phyloP scores from a whole-genome alignment of 2,797 vertebrate species.

The Coranthus polyacanthus region DNA sequence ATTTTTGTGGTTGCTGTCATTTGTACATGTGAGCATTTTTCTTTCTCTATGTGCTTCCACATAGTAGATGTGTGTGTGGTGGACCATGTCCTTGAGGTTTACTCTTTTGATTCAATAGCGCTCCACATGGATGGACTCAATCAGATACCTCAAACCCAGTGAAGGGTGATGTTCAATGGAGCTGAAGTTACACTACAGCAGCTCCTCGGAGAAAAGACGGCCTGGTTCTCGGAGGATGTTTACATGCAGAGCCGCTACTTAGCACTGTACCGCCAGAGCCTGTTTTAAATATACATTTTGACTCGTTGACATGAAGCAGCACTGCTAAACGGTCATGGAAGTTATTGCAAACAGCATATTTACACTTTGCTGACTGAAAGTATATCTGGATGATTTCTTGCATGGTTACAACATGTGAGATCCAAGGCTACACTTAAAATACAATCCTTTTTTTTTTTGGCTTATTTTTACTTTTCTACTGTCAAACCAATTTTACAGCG shows the following conservation, averaged over 20 bases:
- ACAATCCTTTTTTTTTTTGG: constrained; percentile 11
- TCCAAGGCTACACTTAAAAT: constrained; percentile 29
- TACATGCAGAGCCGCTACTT: constrained; percentile 54
- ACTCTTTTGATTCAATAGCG: constrained; percentile 84
- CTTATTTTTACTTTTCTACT: constrained; percentile 7
- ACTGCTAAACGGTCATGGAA: constrained; percentile 17
- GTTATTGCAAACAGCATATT: constrained; percentile 19
- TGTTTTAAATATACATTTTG: constrained; percentile 15
- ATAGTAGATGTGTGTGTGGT: constrained; percentile 80
- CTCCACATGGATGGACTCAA: constrained; percentile 86
- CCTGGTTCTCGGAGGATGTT: constrained; percentile 61
- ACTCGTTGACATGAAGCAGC: constrained; percentile 22
- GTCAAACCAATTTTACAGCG: constrained; percentile 28
- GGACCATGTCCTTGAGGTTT: constrained; percentile 84
- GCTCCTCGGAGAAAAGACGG: constrained; percentile 61
- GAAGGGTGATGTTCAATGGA: constrained; percentile 83
- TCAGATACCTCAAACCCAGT: constrained; percentile 83
- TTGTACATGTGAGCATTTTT: constrained; percentile 25
- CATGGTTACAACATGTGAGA: constrained; percentile 17
- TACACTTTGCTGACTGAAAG: not conserved
- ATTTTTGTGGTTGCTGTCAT: constrained; percentile 76
- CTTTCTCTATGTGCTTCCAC: constrained; percentile 27
- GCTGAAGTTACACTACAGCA: constrained; percentile 77
- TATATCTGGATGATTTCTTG: constrained; percentile 1
- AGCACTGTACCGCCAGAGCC: constrained; percentile 9